Evolutionary conservation across 2,888 invertebrate genomes (phyloP).

Genomic region (Hydriomena furcata): DNA sequence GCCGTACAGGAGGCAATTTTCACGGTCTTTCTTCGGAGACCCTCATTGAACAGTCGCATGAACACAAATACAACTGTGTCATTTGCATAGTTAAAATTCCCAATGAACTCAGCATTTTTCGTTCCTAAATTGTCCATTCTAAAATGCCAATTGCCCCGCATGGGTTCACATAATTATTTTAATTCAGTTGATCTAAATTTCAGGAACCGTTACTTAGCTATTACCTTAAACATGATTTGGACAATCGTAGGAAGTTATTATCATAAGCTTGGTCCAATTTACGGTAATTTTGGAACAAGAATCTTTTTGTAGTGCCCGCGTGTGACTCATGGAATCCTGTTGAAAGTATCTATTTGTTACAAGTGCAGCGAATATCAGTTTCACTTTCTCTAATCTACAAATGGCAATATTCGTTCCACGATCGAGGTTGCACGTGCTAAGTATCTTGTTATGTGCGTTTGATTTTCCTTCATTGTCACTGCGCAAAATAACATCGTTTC

Average conservation of each 20-base stretch:
- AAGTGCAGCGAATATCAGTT: constrained; percentile 70
- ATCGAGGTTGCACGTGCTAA: constrained; percentile 74
- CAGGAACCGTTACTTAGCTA: constrained; percentile 51
- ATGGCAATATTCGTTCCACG: constrained; percentile 76
- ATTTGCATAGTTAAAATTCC: constrained; percentile 37
- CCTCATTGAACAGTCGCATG: constrained; percentile 45
- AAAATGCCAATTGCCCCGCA: constrained; percentile 45
- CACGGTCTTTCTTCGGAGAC: constrained; percentile 51
- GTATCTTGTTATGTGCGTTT: constrained; percentile 53
- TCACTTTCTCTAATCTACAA: constrained; percentile 77
- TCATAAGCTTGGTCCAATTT: constrained; percentile 50
- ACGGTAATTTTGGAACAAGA: constrained; percentile 46
- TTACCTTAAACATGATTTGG: constrained; percentile 45
- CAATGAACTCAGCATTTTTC: too few species aligned
- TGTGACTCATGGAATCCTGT: constrained; percentile 67
- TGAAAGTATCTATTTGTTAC: constrained; percentile 72
- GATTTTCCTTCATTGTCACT: constrained; percentile 41
- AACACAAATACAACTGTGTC: constrained; percentile 36
- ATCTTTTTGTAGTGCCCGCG: constrained; percentile 35
- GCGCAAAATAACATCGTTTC: constrained; percentile 12
- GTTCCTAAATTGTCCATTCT: constrained; percentile 29
- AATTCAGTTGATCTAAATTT: constrained; percentile 52
- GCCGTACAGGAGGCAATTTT: constrained; percentile 60
- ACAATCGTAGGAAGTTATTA: constrained; percentile 61
- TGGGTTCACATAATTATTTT: constrained; percentile 57